Percentiles rank a stretch among this genome's conserved stretches.
Conservation (phyloP, 1,140 invertebrate genomes). For the Apolygus lucorum region DNA sequence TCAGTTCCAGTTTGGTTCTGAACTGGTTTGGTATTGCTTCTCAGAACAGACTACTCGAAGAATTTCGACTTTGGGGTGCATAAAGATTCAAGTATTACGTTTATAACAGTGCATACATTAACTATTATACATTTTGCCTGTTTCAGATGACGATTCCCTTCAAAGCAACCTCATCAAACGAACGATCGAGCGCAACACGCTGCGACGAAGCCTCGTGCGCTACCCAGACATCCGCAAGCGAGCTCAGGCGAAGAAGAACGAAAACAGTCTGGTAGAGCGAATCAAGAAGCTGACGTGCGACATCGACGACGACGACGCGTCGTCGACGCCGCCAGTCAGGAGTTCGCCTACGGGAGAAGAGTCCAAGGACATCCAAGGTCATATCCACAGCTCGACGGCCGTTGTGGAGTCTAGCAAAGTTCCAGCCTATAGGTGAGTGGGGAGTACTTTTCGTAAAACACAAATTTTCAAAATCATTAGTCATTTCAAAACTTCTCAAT, state of each 20-base stretch:
- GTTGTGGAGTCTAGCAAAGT: neutral
- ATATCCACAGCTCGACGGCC: neutral
- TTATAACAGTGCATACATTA: slow-evolving; percentile 29
- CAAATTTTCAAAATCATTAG: too few species aligned
- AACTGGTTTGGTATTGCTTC: too few species aligned
- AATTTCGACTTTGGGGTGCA: too few species aligned
- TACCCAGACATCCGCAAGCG: slow-evolving; percentile 41
- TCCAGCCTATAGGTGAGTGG: neutral
- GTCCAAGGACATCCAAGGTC: slow-evolving; percentile 1
- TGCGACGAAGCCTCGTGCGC: slow-evolving; percentile 59
- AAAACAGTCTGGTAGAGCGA: slow-evolving; percentile 63
- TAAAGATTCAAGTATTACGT: too few species aligned
- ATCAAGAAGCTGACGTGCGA: slow-evolving; percentile 73
- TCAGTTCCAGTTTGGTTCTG: too few species aligned
- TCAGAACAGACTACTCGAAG: too few species aligned
- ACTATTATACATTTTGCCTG: slow-evolving; percentile 27
- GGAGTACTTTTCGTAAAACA: too few species aligned
- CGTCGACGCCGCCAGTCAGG: slow-evolving; percentile 26
- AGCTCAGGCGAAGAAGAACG: slow-evolving; percentile 45
- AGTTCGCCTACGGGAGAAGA: slow-evolving; percentile 29
- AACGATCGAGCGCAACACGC: slow-evolving; percentile 63
- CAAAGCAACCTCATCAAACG: slow-evolving; percentile 36
- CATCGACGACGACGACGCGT: slow-evolving; percentile 53
- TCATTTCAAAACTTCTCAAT: too few species aligned
- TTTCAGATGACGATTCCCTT: slow-evolving; percentile 33